Conservation (phyloP, 2,113 vertebrate genomes). For the Hepsetus odoe region DNA sequence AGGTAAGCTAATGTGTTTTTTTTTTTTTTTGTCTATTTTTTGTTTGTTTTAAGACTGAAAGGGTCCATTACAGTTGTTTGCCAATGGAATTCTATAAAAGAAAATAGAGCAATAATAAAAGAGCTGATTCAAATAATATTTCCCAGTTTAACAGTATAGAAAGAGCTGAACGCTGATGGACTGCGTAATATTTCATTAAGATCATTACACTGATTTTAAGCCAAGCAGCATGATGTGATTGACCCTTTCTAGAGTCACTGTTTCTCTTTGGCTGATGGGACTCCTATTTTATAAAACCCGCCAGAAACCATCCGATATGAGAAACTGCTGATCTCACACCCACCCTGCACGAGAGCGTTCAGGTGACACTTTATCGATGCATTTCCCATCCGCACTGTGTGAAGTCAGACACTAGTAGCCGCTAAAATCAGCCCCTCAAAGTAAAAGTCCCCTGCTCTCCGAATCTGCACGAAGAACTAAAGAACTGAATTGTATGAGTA, state of each 20-base stretch:
- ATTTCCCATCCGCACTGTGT: background rate
- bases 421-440: background rate
- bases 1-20: background rate
- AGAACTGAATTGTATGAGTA: background rate
- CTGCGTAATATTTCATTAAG: no score
- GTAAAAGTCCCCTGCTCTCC: constrained; percentile 1
- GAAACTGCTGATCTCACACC: background rate
- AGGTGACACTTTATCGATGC: background rate
- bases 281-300: background rate
- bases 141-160: background rate
- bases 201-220: background rate
- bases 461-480: no score
- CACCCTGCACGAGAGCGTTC: background rate
- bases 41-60: constrained; percentile 76
- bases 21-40: no score
- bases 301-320: background rate
- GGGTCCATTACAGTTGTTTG: constrained; percentile 89
- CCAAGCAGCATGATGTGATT: no score
- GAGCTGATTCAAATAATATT: background rate
- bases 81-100: constrained; percentile 83
- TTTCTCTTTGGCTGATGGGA: no score
- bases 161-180: no score
- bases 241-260: constrained; percentile 77
- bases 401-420: background rate
- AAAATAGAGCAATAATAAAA: constrained; percentile 59